phyloP scores from a whole-genome alignment of 2,888 invertebrate species.

The Lutraria lutraria region DNA sequence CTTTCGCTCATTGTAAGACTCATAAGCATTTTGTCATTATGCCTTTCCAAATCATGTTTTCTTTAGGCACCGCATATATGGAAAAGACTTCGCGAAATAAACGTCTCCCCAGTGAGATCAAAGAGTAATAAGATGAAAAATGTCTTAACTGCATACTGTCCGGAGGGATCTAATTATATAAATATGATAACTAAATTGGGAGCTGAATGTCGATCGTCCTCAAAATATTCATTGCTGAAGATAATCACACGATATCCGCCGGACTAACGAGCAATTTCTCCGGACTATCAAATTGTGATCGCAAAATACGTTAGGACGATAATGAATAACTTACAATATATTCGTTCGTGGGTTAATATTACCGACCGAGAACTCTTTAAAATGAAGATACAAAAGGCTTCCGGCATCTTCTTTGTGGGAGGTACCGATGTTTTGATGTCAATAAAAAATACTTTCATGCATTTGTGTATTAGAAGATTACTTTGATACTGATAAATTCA shows the following conservation, averaged over 20 bases:
- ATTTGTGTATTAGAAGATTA: too few species aligned
- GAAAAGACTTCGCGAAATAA: constrained; percentile 6
- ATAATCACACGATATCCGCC: constrained; percentile 54
- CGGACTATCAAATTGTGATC: constrained; percentile 49
- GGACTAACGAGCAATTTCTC: constrained; percentile 55
- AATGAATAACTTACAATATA: constrained; percentile 50
- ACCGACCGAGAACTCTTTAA: constrained; percentile 14
- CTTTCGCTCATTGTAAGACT: neutral
- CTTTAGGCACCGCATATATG: constrained; percentile 14
- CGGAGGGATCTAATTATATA: constrained; percentile 60
- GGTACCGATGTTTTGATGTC: neutral
- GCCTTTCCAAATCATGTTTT: neutral
- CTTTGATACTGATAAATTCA: too few species aligned
- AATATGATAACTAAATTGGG: constrained; percentile 58
- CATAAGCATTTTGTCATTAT: constrained; percentile 9
- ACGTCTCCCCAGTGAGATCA: constrained; percentile 43
- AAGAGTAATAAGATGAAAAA: constrained; percentile 53
- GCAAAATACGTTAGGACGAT: constrained; percentile 44
- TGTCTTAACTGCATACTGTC: constrained; percentile 53
- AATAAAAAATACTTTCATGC: neutral
- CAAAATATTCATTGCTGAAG: constrained; percentile 49
- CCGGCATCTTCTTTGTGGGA: constrained; percentile 10
- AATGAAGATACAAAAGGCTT: constrained; percentile 5
- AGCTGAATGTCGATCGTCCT: constrained; percentile 13
- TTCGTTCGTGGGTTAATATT: constrained; percentile 10